These are phyloP conservation scores for Oostethus manadensis DNA, from an alignment of 2,113 vertebrate genomes.

Conservation along the genomic window DNA sequence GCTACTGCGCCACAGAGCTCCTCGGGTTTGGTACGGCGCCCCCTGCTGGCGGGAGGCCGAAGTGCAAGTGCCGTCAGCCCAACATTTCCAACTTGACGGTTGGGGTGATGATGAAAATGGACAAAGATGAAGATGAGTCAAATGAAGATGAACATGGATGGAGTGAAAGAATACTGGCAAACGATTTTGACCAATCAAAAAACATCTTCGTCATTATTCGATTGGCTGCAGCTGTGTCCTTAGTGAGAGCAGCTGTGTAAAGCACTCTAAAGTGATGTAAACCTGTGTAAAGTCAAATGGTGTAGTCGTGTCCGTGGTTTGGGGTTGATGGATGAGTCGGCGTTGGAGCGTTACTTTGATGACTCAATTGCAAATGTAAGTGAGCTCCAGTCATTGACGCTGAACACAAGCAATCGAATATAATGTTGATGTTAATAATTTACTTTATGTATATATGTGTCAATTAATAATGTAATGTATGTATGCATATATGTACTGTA, in stretches of 20 bases:
- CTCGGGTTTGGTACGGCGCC: not conserved
- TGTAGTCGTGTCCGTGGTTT: not conserved
- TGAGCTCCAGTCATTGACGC: constrained; percentile 1
- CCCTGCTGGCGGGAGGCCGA: constrained; percentile 38
- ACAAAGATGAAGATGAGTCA: no score
- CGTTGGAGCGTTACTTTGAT: constrained; percentile 78
- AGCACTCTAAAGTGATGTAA: not conserved
- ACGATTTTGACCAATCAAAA: no score
- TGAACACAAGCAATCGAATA: not conserved
- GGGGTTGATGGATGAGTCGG: constrained; percentile 63
- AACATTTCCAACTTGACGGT: no score
- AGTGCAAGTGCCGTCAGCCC: not conserved
- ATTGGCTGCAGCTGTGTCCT: not conserved
- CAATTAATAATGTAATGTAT: no score
- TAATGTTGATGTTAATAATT: not conserved
- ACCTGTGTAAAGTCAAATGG: not conserved
- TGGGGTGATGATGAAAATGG: no score
- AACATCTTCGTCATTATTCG: not conserved
- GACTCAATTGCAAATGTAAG: constrained; percentile 67
- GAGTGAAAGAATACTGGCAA: no score
- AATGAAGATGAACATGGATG: no score
- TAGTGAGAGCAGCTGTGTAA: no score
- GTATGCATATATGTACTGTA: no score
- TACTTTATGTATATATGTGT: no score
- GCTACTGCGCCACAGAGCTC: constrained; percentile 22